Evolutionary conservation across 2,113 vertebrate genomes (phyloP).

Genomic region (Anas platyrhynchos): DNA sequence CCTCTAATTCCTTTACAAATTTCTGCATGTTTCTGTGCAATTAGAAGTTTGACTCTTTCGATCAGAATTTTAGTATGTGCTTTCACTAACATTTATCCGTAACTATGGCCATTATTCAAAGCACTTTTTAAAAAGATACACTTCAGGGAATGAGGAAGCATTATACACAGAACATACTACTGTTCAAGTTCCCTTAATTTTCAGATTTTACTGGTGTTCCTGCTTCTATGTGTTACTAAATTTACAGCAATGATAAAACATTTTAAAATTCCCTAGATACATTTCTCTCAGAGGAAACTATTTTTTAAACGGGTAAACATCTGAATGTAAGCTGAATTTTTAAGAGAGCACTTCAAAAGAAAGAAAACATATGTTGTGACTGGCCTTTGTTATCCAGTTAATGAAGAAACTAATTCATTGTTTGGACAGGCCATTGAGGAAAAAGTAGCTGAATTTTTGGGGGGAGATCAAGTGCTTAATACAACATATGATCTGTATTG

Average conservation of each 20-base stretch:
- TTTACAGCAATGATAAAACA: not conserved
- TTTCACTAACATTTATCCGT: not conserved
- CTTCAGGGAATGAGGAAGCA: not conserved
- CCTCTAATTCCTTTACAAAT: not conserved
- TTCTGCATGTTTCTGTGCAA: not conserved
- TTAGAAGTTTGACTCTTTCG: not conserved
- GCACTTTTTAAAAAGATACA: not conserved
- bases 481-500: not conserved
- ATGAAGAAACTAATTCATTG: conserved; percentile 5
- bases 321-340: conserved; percentile 16
- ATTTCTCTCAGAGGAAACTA: conserved; percentile 15
- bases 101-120: not conserved
- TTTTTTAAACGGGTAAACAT: conserved; percentile 12
- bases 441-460: not conserved
- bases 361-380: conserved; percentile 15
- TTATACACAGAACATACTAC: not conserved
- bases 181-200: not conserved
- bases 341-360: conserved; percentile 60
- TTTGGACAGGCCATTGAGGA: conserved; percentile 19
- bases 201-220: conserved; percentile 12
- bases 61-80: not conserved
- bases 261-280: conserved; percentile 22
- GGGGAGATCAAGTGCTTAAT: not conserved
- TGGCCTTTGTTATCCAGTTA: conserved; percentile 17
- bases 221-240: conserved; percentile 2